Evolutionary conservation across 2,797 vertebrate species (phyloP), one percentile per base, ranked within the genome.

Genomic region (Petrocephalus sullivani): DNA sequence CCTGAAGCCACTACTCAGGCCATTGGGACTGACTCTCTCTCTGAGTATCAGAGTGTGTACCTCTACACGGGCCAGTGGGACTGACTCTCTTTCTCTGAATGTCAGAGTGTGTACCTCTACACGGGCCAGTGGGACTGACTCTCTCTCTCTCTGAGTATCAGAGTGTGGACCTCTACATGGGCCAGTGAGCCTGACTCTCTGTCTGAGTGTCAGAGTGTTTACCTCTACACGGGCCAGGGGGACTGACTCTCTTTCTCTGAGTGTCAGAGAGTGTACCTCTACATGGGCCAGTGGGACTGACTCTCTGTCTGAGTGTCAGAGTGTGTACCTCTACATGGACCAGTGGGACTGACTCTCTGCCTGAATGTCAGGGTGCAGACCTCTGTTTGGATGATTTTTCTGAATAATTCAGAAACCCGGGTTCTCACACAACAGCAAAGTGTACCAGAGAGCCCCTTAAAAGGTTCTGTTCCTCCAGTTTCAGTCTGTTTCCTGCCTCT

Each of bases 371-470:
- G 46, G 5, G 41, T 82, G 23, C 9, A 87, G 51, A 92, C 21
- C 71, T 64, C 21, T 84, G 89, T 92, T 91, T 89, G 92, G 93
- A 91, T 90, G 93, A 93, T 90, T 91, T 83, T 89, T 90, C 89
- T 94, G 91, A 95, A 95, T 96, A 93, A 96, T 95, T 95, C 91
- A 95, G 92, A 88, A 91, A 90, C 90, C 81, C 91, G 90, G 92
- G 91, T 93, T 89, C 92, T 92, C 90, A 92, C 91, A 93, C 88
- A 89, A 91, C 90, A 88, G 78, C 89, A 93, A 95, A 95, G 92
- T 93, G 93, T 92, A 93, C 92, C 92, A 92, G 86, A 87, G 87
- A 92, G 91, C 91, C 92, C 87, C 90, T 92, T 91, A 93, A 92
- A 91, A 89, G 37, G n/a, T 86, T 86, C 88, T 54, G 41, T 28